Evolutionary conservation across 2,797 vertebrate species (phyloP), one percentile per base, ranked within the genome.

Genomic region (Gephyroberyx darwinii): DNA sequence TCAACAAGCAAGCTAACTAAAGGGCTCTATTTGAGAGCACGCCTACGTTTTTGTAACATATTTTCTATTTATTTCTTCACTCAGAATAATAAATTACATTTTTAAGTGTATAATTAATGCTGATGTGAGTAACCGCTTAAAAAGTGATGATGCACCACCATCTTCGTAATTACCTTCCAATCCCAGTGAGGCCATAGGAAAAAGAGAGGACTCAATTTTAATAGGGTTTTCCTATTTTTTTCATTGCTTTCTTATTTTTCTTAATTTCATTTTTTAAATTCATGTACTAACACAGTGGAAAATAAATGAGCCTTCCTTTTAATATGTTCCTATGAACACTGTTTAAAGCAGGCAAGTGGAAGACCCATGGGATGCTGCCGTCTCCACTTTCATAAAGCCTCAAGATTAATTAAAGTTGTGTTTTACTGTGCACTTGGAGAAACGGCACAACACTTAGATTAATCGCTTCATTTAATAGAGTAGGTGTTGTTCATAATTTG

Each of bases 391-490:
- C 65, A 58, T 48, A 74, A 68, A 70, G 51, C 64, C 52, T 58
- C 9, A 5, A 65, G 55, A 88, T 85, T 86, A 83, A 88, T 86
- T 82, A 57, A 33, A 78, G 74, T 83, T 53, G 59, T 75, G 74
- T 74, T 85, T 74, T 56, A 33, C 45, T 30, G 55, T 35, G 12
- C 55, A 68, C 30, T 57, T 59, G 13, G 59, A 68, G 47, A 74
- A 79, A 75, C 31, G 22, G 16, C 20, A 83, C 69, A 66, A 64
- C 67, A 60, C 57, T 57, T 43, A 33, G 45, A 78, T 51, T 62
- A 71, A 83, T 78, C 1, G 60, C 62, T 69, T 65, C 47, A 66
- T 65, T 78, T 78, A 78, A 65, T 43, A 37, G 31, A 50, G 65
- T 31, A 26, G 26, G 53, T 51, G 39, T 63, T 69, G 57, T 68